Evolutionary conservation across 1,140 invertebrate species (phyloP), one percentile per base, ranked within the genome.

Genomic region (Drosophila tropicalis): DNA sequence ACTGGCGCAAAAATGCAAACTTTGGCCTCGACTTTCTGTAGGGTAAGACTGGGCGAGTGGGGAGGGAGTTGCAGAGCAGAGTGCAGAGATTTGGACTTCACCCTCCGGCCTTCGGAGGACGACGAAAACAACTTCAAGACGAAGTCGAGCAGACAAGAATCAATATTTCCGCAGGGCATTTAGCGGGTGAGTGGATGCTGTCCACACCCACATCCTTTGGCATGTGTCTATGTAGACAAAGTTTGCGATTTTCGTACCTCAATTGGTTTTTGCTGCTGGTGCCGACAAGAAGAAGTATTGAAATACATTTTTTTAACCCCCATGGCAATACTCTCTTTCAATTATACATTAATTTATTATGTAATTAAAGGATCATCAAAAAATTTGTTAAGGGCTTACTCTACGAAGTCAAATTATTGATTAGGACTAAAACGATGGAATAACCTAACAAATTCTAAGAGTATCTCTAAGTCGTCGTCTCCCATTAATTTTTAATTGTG

Each of bases 171-270:
- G 77, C 47, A 78, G 80, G 72, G 67, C 67, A 64, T 68, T 76
- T 60, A 39, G 58, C 57, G 47, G 57, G 57, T 62, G 54, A 70
- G 41, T 76, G 63, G 32, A 32, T 32, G 56, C 25, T 22, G 32
- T 34, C n/a, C 12, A 44, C 39, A 22, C 57, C 64, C 70, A 47
- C 44, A 62, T 54, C 72, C 64, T 10, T n/a, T 60, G 64, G 60
- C 63, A 66, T 51, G 44, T 22, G 44, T 51, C 44, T 51, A 51
- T 51, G 44, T 62, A 79, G 82, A 82, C 76, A 87, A 87, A 87
- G 84, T 89, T 87, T 66, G 80, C 61, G 67, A 72, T 72, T 83
- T 77, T 89, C 79, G 84, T 87, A 87, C 83, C 84, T 87, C 83
- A 83, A 89, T 83, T 89, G 84, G 76, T 77, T 83, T 63, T 85